phyloP scores from a whole-genome alignment of 2,888 invertebrate genomes.

The Lasioglossum morio region DNA sequence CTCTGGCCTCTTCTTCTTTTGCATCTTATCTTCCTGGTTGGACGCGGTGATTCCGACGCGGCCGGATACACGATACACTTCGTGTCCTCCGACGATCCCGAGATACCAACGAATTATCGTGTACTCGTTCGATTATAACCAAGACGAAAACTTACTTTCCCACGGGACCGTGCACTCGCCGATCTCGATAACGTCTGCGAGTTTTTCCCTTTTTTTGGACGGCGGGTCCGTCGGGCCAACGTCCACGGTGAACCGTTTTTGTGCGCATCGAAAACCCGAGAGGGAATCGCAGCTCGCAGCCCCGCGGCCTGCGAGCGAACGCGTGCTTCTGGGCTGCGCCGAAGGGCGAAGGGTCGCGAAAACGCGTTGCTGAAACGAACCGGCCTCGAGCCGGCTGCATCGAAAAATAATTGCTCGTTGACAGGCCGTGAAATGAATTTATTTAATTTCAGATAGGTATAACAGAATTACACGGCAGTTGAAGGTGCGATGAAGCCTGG shows the following conservation, averaged over 20 bases:
- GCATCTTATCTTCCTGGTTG: slow-evolving; percentile 34
- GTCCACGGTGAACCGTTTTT: not conserved
- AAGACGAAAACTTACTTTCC: slow-evolving; percentile 29
- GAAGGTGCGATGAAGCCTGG: slow-evolving; percentile 81
- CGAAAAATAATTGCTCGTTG: slow-evolving; percentile 84
- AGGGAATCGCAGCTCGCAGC: not conserved
- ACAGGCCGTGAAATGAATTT: slow-evolving; percentile 85
- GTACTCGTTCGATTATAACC: slow-evolving; percentile 38
- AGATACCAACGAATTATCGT: slow-evolving; percentile 34
- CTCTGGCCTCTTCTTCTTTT: slow-evolving; percentile 8
- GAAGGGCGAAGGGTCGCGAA: slow-evolving; percentile 69
- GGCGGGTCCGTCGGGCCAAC: no score
- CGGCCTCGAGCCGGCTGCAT: slow-evolving; percentile 80
- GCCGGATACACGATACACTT: slow-evolving; percentile 38
- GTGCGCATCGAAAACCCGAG: not conserved
- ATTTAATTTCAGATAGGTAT: slow-evolving; percentile 84
- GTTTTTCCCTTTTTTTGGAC: not conserved
- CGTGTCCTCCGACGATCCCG: slow-evolving; percentile 45
- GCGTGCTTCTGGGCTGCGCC: slow-evolving; percentile 68
- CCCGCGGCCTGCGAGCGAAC: not conserved
- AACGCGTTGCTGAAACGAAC: slow-evolving; percentile 80
- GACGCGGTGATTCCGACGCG: slow-evolving; percentile 47
- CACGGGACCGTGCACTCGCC: not conserved
- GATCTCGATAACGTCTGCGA: not conserved
- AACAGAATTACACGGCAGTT: slow-evolving; percentile 84